Percentiles rank a stretch among this genome's conserved stretches.
phyloP scores from a whole-genome alignment of 2,888 invertebrate species.

The Leptinotarsa juncta region DNA sequence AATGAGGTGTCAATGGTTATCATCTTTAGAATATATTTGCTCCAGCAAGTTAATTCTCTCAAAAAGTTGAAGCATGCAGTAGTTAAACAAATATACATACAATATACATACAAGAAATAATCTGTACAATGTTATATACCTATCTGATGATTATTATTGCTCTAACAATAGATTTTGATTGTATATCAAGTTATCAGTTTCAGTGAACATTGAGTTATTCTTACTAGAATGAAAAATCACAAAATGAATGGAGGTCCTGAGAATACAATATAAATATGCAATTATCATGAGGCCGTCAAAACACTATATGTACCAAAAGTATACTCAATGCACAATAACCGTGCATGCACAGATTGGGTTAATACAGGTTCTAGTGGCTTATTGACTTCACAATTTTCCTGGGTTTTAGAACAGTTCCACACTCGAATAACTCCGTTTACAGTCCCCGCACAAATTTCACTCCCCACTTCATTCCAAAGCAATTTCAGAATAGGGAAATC shows the following conservation, averaged over 20 bases:
- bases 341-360: conserved; percentile 47
- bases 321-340: conserved; percentile 55
- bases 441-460: conserved; percentile 75
- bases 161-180: not conserved
- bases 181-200: not conserved
- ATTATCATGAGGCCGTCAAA: conserved; percentile 36
- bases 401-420: conserved; percentile 68
- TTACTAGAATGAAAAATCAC: not conserved
- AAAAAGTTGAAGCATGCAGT: not conserved
- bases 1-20: not conserved
- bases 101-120: not conserved
- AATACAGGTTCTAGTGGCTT: conserved; percentile 48
- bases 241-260: not conserved
- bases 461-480: conserved; percentile 72
- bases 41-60: not conserved
- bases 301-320: conserved; percentile 57
- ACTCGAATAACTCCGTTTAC: conserved; percentile 75
- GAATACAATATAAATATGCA: conserved; percentile 1
- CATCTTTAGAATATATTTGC: not conserved
- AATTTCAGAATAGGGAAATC: conserved; percentile 73
- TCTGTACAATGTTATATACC: not conserved
- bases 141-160: conserved; percentile 1
- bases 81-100: not conserved
- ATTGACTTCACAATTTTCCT: conserved; percentile 39
- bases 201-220: not conserved